Base-by-base conservation (phyloP, 2,888 invertebrate genomes). In the Heteromurus nitidus region DNA sequence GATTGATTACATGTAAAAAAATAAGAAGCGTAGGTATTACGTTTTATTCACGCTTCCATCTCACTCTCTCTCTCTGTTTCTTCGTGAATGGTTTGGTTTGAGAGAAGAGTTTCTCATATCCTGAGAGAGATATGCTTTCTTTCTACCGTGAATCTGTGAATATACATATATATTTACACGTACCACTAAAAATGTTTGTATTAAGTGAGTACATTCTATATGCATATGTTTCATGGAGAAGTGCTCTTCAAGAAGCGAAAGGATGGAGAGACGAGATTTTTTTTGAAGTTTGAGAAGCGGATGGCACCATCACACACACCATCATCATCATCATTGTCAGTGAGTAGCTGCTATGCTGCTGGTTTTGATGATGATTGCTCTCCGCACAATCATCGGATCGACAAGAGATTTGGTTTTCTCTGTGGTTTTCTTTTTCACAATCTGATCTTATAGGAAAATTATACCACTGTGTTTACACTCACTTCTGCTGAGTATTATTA, bases 361-460 rank as follows among this genome's bases (percentile, higher is more conserved):
- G 65, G 42, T 26, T 9, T 11, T 26, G 50, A 20, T 72, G 28
- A 44, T 60, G 72, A 72, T 60, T 72, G 72, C 28, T 44, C 60
- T 28, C 60, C 20, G 13, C 18, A 26, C 60, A 72, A 72, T 72
- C 72, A 69, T 55, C 13, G 24, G 18, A 72, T 72, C 72, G 72
- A 72, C 72, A 72, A 28, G 44, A 72, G 60, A 24, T 44, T 72
- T 69, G 69, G 72, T 72, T 70, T 55, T 36, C 60, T 16, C 55
- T 72, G 72, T 60, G 72, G 72, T 60, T 72, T 26, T 60, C 60
- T 72, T 60, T 70, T 60, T 70, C 47, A 68, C 30, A 50, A 28
- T 69, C 55, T 31, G 69, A 69, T 69, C 36, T 31, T 28, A 2
- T 55, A 5, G 20, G 28, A 50, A 24, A 50, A 44, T 20, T 13